These are phyloP conservation scores for Trachelus troglodyta DNA, from an alignment of 2,888 invertebrate genomes.

Conservation along the genomic window DNA sequence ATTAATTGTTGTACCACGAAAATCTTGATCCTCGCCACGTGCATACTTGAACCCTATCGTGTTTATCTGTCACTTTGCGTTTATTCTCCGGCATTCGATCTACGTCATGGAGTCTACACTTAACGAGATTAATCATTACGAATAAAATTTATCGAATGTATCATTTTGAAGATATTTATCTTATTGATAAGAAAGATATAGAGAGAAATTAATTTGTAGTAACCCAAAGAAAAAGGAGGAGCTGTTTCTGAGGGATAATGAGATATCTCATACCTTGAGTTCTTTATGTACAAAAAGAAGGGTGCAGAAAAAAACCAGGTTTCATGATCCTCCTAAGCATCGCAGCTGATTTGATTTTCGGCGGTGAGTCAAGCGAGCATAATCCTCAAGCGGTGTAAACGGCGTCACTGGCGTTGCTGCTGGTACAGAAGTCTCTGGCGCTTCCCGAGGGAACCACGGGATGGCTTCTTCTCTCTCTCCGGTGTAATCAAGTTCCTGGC, in stretches of 20 bases:
- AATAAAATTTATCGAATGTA: not conserved
- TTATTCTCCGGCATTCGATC: not conserved
- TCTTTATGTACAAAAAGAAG: not conserved
- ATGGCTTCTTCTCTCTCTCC: slow-evolving; percentile 50
- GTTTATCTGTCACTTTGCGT: not conserved
- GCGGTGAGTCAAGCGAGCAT: not conserved
- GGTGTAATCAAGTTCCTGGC: slow-evolving; percentile 45
- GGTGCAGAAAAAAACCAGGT: not conserved
- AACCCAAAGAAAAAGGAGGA: not conserved
- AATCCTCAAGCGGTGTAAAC: not conserved
- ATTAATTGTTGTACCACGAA: slow-evolving; percentile 27
- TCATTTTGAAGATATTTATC: not conserved
- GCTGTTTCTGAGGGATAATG: not conserved
- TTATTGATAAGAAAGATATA: not conserved
- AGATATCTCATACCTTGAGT: not conserved
- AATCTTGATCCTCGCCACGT: slow-evolving; percentile 44
- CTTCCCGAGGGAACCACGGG: slow-evolving; percentile 49
- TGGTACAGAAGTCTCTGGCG: slow-evolving; percentile 23
- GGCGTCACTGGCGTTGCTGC: not conserved
- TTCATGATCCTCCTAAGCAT: not conserved
- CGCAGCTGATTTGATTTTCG: not conserved
- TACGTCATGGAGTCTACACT: not conserved
- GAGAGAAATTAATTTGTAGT: too few relatives aligned
- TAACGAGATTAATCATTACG: not conserved
- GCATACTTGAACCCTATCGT: slow-evolving; percentile 11